phyloP scores from a whole-genome alignment of 2,113 vertebrate genomes.

The Labrus mixtus region DNA sequence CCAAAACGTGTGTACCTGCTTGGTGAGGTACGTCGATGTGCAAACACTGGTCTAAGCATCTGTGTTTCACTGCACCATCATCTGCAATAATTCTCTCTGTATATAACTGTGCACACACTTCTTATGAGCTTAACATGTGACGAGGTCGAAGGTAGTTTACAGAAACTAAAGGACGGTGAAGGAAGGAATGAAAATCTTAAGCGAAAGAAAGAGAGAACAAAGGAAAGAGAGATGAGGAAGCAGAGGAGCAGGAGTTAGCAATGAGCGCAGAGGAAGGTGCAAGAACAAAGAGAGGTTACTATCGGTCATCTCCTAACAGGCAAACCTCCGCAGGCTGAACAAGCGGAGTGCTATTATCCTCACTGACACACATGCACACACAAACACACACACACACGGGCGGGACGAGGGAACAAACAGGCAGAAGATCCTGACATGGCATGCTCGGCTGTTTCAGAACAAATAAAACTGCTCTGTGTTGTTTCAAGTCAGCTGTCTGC shows the following conservation, averaged over 20 bases:
- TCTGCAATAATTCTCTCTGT: no score
- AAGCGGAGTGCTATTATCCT: conserved; percentile 30
- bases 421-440: conserved; percentile 5
- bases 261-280: neutral
- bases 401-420: neutral
- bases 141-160: neutral
- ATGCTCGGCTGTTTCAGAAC: neutral
- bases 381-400: neutral
- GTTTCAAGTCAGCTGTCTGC: neutral
- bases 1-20: no score
- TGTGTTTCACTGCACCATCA: no score
- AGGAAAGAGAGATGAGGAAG: conserved; percentile 4
- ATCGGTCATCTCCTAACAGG: conserved; percentile 62
- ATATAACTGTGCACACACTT: neutral
- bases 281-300: conserved; percentile 79
- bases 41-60: no score
- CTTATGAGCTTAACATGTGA: conserved; percentile 7
- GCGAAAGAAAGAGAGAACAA: conserved; percentile 6
- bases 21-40: no score
- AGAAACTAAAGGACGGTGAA: neutral
- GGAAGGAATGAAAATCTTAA: neutral
- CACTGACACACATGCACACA: conserved; percentile 14
- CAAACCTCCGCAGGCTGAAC: conserved; percentile 45
- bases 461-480: conserved; percentile 17
- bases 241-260: conserved; percentile 18